Conservation (phyloP, 2,797 vertebrate genomes). For the Carcharodon carcharias region DNA sequence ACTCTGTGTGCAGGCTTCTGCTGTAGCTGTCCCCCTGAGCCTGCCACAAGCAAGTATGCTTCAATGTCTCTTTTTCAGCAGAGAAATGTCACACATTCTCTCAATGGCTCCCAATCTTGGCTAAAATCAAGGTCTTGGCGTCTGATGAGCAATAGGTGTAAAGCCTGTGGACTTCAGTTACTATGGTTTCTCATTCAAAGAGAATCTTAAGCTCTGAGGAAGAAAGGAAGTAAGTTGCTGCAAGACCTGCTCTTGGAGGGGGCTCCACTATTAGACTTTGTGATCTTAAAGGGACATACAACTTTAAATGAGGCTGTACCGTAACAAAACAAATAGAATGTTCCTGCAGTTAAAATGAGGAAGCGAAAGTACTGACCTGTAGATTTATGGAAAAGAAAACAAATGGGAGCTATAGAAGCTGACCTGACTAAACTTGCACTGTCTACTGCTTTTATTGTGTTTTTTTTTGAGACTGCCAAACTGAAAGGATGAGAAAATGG, state of each 20-base stretch:
- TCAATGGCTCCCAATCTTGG: not conserved
- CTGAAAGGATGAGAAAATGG: no score
- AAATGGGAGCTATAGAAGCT: no score
- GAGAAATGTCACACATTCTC: not conserved
- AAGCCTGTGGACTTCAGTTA: not conserved
- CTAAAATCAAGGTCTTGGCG: not conserved
- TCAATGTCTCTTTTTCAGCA: not conserved
- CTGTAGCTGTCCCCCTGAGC: not conserved
- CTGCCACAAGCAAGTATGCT: not conserved
- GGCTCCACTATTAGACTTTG: no score
- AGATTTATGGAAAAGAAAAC: no score
- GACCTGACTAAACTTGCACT: no score
- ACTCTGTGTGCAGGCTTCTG: not conserved
- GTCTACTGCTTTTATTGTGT: no score
- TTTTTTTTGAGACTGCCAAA: no score
- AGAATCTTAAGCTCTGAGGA: not conserved
- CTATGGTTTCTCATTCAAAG: not conserved
- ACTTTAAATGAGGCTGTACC: no score
- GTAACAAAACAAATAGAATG: no score
- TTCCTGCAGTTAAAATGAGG: no score
- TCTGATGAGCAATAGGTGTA: not conserved
- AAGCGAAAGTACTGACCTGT: no score
- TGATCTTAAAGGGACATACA: no score
- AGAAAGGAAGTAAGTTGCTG: not conserved
- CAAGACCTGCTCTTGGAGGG: not conserved